Base-by-base conservation (phyloP, 2,797 vertebrate genomes). In the Channa striata region DNA sequence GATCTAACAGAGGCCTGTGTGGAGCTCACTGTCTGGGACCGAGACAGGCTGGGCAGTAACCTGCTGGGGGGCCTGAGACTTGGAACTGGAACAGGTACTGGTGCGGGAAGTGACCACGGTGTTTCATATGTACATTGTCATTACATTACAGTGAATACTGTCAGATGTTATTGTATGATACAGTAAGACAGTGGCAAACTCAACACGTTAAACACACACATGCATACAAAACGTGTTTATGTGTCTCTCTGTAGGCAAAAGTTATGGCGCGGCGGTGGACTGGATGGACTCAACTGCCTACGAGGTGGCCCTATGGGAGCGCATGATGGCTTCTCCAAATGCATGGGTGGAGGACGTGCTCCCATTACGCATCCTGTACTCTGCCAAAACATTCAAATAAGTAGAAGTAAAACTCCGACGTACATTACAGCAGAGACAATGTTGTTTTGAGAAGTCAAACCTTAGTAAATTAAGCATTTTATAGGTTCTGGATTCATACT, bases 11-110 rank as follows among this genome's bases (percentile, higher is more conserved):
- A 99, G 64, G 97, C 97, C 72, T 99, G 98, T 5, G 81, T 97
- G 61, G 98, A 99, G 78, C 95, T 99, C 68, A 98, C 97, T 0
- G 96, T 97, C 47, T 99, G 98, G 98, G 97, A 98, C 88, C 92
- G 95, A 58, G 95, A 98, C 89, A 94, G 94, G 79, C 93, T 99
- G n/a, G 94, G 93, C 42, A 98, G 95, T 89, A 95, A 95, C 82
- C 94, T 97, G 54, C 87, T 99, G 66, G 98, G 98, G 69, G 98
- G 97, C 34, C 88, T 99, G 72, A 94, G 97, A 61, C 94, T 99
- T 30, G 95, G 97, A 63, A 89, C 94, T 65, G 97, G 97, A 80
- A 96, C 95, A 93, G 97, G 97, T 98, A 86, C 16, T 6, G 11
- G n/a, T 20, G 11, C 39, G 89, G 59, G 11, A 14, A 6, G 11